Conservation (phyloP, 2,113 vertebrate genomes). For the Penelope pileata region DNA sequence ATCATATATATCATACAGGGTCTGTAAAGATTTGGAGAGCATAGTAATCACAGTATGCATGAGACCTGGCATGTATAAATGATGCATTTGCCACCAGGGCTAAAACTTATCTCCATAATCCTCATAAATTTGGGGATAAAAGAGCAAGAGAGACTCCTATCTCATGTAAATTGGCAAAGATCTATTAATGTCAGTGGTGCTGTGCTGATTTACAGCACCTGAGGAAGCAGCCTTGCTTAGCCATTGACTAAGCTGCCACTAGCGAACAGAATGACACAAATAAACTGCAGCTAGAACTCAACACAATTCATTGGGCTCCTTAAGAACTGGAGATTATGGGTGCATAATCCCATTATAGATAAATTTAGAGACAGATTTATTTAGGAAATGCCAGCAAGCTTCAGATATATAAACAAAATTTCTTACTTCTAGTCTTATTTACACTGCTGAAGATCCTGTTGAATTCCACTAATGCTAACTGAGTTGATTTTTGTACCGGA, state of each 20-base stretch:
- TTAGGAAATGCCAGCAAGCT: not conserved
- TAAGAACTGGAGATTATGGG: not conserved
- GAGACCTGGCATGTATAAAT: constrained; percentile 66
- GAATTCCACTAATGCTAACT: not conserved
- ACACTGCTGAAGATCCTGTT: not conserved
- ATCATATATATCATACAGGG: constrained; percentile 46
- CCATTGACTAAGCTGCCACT: not conserved
- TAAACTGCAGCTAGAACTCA: not conserved
- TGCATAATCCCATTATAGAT: not conserved
- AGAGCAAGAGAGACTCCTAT: constrained; percentile 27
- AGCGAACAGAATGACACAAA: not conserved
- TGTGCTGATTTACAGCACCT: constrained; percentile 34
- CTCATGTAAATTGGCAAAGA: constrained; percentile 33
- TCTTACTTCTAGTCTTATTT: not conserved
- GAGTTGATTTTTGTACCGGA: not conserved
- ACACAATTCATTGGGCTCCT: not conserved
- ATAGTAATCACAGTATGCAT: constrained; percentile 31
- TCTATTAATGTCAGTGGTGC: not conserved
- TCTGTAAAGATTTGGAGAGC: constrained; percentile 45
- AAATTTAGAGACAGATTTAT: constrained; percentile 6
- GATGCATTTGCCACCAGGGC: constrained; percentile 62
- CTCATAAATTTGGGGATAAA: constrained; percentile 68
- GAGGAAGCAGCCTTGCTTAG: not conserved
- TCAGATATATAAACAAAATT: not conserved
- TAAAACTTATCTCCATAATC: constrained; percentile 72